These are phyloP conservation scores for Triops cancriformis DNA, from an alignment of 1,140 invertebrate species.

Conservation along the genomic window DNA sequence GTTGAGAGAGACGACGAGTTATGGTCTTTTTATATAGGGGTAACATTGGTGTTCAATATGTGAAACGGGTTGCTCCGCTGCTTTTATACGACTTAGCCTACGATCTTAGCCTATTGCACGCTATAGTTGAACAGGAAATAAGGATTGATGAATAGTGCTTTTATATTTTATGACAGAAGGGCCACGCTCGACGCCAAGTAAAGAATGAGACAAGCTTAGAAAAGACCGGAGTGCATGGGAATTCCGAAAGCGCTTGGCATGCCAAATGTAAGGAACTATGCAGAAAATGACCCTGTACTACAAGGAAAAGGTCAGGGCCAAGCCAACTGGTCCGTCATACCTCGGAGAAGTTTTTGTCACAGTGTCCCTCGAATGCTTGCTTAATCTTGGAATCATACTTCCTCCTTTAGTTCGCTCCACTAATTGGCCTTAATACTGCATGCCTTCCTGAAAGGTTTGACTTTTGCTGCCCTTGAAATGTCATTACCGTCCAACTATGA, in stretches of 20 bases:
- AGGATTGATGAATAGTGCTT: constrained; percentile 5
- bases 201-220: not conserved
- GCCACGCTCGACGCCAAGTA: not conserved
- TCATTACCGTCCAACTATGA: too few species aligned
- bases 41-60: not conserved
- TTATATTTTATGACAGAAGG: not conserved
- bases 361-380: not conserved
- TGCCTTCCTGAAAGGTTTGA: not conserved
- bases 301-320: not conserved
- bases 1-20: not conserved
- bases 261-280: not conserved
- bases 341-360: not conserved
- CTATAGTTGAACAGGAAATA: not conserved
- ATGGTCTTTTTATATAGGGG: not conserved
- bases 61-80: not conserved
- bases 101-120: not conserved
- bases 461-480: too few species aligned
- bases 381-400: not conserved
- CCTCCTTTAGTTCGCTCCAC: not conserved
- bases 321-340: not conserved
- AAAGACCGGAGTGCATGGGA: not conserved
- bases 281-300: not conserved
- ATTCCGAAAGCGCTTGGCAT: not conserved
- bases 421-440: not conserved
- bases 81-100: not conserved